Percentiles rank a stretch among this genome's conserved stretches.
These are phyloP conservation scores for Drosophila nigrodunni DNA, from an alignment of 1,140 invertebrate species.

Conservation along the genomic window DNA sequence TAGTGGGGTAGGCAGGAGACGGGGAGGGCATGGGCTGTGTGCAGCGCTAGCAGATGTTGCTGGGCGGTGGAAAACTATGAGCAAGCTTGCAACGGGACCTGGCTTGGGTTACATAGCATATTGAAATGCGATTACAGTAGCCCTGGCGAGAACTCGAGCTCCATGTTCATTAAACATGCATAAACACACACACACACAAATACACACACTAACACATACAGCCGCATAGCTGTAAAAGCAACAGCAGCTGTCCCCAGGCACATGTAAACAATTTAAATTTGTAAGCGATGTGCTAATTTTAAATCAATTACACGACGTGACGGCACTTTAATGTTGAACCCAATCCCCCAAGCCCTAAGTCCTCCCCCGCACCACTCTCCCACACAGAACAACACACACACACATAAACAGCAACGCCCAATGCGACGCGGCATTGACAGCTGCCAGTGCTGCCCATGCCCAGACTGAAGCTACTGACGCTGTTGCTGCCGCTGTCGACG, in stretches of 20 bases:
- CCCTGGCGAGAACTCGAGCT: constrained; percentile 58
- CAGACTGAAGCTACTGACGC: no score
- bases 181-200: constrained; percentile 58
- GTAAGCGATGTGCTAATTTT: constrained; percentile 79
- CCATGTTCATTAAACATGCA: constrained; percentile 81
- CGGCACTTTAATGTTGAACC: constrained; percentile 60
- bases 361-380: background rate
- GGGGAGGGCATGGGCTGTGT: background rate
- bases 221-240: constrained; percentile 25
- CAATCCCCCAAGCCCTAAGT: constrained; percentile 32
- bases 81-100: constrained; percentile 43
- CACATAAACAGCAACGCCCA: background rate
- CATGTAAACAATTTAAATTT: constrained; percentile 81
- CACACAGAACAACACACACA: background rate
- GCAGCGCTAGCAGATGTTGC: constrained; percentile 20
- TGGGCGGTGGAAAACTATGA: constrained; percentile 14
- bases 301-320: constrained; percentile 80
- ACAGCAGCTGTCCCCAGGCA: constrained; percentile 66
- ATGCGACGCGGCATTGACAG: constrained; percentile 35
- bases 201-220: constrained; percentile 22
- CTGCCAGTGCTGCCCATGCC: constrained; percentile 48
- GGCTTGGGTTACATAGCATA: constrained; percentile 65
- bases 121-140: constrained; percentile 79
- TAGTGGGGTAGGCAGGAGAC: background rate
- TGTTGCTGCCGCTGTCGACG: no score